Conservation (phyloP, 2,113 vertebrate species). For the Osmerus eperlanus region DNA sequence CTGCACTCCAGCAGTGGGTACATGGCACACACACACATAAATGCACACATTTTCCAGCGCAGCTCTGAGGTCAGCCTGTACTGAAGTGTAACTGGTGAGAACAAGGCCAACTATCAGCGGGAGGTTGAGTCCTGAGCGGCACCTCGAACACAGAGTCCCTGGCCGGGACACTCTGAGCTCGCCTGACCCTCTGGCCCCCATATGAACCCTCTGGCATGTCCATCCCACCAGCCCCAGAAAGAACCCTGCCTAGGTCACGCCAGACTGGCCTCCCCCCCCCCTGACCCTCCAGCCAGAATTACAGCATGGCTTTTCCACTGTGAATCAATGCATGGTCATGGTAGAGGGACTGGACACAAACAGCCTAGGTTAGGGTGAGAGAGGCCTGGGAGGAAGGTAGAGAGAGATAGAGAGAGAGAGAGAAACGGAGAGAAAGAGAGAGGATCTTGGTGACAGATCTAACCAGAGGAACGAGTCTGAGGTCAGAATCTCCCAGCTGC, state of each 20-base stretch:
- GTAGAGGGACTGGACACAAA: conserved; percentile 27
- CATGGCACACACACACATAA: neutral
- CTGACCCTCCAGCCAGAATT: conserved; percentile 11
- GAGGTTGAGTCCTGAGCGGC: conserved; percentile 18
- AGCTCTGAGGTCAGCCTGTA: neutral
- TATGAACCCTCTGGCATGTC: neutral
- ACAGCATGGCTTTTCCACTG: conserved; percentile 36
- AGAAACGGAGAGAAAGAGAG: neutral
- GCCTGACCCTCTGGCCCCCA: no score
- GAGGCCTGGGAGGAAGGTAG: neutral
- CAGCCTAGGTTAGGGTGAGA: conserved; percentile 1
- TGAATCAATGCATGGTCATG: conserved; percentile 44
- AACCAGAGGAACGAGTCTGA: no score
- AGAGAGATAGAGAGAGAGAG: neutral
- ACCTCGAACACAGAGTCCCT: conserved; percentile 12
- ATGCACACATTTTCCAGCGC: neutral
- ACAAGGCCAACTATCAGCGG: neutral
- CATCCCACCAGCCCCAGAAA: neutral
- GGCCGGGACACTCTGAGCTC: no score
- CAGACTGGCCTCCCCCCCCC: neutral
- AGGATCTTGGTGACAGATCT: conserved; percentile 23
- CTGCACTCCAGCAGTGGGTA: conserved; percentile 1
- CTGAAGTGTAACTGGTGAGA: conserved; percentile 12
- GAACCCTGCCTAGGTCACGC: neutral
- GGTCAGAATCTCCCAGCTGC: conserved; percentile 34